Evolutionary conservation across 1,140 invertebrate genomes (phyloP).

Genomic region (Ganaspis sp.): DNA sequence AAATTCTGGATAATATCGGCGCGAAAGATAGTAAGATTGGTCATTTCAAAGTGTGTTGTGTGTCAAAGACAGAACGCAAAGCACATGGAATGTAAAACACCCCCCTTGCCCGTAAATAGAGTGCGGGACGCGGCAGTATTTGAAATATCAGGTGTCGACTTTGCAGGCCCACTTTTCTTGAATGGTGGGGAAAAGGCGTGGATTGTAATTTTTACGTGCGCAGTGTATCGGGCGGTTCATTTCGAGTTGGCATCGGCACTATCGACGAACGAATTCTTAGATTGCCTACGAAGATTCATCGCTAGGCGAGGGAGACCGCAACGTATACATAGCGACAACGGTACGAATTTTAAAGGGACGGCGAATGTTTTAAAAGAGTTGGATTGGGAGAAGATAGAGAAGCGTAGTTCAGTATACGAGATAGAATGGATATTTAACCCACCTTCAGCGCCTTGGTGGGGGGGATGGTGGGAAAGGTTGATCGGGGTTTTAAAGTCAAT

Average conservation of each 20-base stretch:
- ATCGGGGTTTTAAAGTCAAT: slow-evolving; percentile 57
- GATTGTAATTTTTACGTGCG: slow-evolving; percentile 59
- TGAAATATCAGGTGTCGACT: slow-evolving; percentile 45
- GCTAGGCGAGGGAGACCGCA: slow-evolving; percentile 55
- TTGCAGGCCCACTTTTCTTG: slow-evolving; percentile 54
- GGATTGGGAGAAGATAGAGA: slow-evolving; percentile 57
- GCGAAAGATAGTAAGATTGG: neutral
- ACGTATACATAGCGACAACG: slow-evolving; percentile 71
- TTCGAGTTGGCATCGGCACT: slow-evolving; percentile 52
- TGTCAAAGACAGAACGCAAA: slow-evolving; percentile 29
- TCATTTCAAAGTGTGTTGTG: slow-evolving; percentile 18
- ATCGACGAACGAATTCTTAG: slow-evolving; percentile 49
- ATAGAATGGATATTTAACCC: slow-evolving; percentile 72
- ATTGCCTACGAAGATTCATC: slow-evolving; percentile 49
- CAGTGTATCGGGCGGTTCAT: slow-evolving; percentile 39
- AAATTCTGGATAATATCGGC: slow-evolving; percentile 35
- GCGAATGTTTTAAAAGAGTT: slow-evolving; percentile 55
- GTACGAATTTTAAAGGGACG: slow-evolving; percentile 61
- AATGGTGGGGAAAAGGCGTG: slow-evolving; percentile 48
- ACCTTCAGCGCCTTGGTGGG: slow-evolving; percentile 36
- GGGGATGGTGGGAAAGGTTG: slow-evolving; percentile 44
- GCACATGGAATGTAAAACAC: neutral
- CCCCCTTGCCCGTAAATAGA: neutral
- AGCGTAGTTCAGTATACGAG: slow-evolving; percentile 43
- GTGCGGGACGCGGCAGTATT: neutral